Percentiles rank a stretch among this genome's conserved stretches.
These are phyloP conservation scores for Procavia capensis DNA, from an alignment of 2,113 vertebrate genomes.

Conservation along the genomic window DNA sequence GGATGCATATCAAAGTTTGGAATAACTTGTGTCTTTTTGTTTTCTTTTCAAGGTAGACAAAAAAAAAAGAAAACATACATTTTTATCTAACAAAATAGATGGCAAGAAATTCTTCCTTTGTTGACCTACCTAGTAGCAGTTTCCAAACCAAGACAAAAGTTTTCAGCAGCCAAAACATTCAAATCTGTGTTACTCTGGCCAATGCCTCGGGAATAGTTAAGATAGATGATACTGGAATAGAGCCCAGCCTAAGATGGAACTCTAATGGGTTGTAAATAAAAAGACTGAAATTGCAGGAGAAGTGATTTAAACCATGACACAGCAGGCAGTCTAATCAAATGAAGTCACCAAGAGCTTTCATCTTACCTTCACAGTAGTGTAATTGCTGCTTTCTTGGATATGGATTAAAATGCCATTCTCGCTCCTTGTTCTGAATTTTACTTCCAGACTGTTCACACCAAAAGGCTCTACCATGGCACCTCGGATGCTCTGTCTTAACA, in stretches of 20 bases:
- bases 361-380: constrained; percentile 95
- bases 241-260: constrained; percentile 83
- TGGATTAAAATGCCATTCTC: constrained; percentile 95
- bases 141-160: constrained; percentile 82
- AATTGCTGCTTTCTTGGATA: constrained; percentile 97
- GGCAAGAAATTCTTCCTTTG: background rate
- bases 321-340: constrained; percentile 66
- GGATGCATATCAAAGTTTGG: background rate
- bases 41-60: background rate
- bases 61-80: background rate
- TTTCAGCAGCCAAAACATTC: constrained; percentile 83
- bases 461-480: constrained; percentile 63
- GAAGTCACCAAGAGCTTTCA: constrained; percentile 43
- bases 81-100: constrained; percentile 28
- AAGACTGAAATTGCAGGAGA: constrained; percentile 78
- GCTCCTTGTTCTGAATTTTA: constrained; percentile 96
- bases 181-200: constrained; percentile 81
- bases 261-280: constrained; percentile 80
- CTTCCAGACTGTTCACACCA: constrained; percentile 88
- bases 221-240: constrained; percentile 85
- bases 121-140: constrained; percentile 64
- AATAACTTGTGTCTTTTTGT: background rate
- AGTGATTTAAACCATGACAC: constrained; percentile 55
- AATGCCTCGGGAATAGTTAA: constrained; percentile 80
- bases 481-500: constrained; percentile 86